Conservation (phyloP, 2,888 invertebrate species). For the Pegoplata infirma region DNA sequence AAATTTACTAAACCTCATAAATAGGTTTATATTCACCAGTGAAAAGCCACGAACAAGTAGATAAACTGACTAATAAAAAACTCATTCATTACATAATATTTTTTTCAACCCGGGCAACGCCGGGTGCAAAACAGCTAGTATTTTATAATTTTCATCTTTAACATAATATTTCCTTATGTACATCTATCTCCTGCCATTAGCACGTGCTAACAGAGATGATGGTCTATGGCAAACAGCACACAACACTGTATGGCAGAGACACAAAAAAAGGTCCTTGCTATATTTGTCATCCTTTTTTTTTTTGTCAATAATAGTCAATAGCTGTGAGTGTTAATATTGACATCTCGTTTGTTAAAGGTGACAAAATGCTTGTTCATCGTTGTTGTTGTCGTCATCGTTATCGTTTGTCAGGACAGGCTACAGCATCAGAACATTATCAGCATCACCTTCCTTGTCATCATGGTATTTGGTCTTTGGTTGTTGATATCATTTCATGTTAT, state of each 20-base stretch:
- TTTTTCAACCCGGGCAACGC: too few relatives aligned
- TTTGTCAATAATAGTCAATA: constrained; percentile 34
- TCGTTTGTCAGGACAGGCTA: constrained; percentile 40
- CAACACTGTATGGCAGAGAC: not conserved
- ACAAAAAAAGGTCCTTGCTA: constrained; percentile 20
- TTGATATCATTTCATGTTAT: constrained; percentile 15
- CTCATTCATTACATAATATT: too few relatives aligned
- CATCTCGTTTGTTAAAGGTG: constrained; percentile 64
- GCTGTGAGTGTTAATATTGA: constrained; percentile 58
- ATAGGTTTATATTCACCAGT: too few relatives aligned
- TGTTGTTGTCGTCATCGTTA: constrained; percentile 34
- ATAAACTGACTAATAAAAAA: too few relatives aligned
- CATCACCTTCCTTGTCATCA: constrained; percentile 36
- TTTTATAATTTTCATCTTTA: not conserved
- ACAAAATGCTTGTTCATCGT: constrained; percentile 59
- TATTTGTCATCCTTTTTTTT: not conserved
- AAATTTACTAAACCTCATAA: too few relatives aligned
- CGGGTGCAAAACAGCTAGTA: too few relatives aligned
- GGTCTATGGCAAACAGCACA: not conserved
- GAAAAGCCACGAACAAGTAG: too few relatives aligned
- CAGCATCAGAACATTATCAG: not conserved
- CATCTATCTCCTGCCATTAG: constrained; percentile 11
- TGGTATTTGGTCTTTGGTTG: constrained; percentile 6
- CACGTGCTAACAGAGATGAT: constrained; percentile 44
- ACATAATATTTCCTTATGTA: not conserved